These are phyloP conservation scores for Caiman crocodilus DNA, from an alignment of 2,797 vertebrate species.

Conservation along the genomic window DNA sequence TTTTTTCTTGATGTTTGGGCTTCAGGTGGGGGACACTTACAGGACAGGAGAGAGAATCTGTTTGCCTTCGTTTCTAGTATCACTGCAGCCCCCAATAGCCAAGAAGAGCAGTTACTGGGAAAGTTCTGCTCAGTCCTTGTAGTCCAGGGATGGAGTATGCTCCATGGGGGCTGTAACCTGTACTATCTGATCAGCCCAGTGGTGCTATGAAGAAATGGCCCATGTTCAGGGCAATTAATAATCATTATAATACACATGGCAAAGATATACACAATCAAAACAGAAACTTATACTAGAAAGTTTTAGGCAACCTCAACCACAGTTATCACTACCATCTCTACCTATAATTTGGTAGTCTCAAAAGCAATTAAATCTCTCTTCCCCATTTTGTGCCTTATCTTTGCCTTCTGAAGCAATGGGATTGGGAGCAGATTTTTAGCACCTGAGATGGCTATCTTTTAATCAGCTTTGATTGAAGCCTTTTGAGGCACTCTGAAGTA, in stretches of 20 bases:
- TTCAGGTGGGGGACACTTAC: not conserved
- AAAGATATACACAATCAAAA: not conserved
- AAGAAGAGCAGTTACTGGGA: not conserved
- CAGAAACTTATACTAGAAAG: not conserved
- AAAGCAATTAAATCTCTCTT: too few species aligned
- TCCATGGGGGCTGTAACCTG: too few species aligned
- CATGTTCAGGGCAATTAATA: too few species aligned
- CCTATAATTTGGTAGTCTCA: not conserved
- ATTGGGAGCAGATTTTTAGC: not conserved
- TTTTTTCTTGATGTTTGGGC: not conserved
- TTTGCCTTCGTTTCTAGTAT: not conserved
- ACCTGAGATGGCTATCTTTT: not conserved
- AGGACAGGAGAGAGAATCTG: not conserved
- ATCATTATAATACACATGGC: not conserved
- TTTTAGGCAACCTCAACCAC: not conserved
- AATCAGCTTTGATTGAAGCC: not conserved
- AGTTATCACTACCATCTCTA: not conserved
- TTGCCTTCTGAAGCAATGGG: not conserved
- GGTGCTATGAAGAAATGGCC: too few species aligned
- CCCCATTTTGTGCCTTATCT: not conserved
- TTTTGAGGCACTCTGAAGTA: too few species aligned
- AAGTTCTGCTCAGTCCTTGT: not conserved
- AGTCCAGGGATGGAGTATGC: not conserved
- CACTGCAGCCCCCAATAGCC: not conserved
- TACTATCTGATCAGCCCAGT: too few species aligned